Conservation (phyloP, 2,888 invertebrate species). For the Oxyteleia sp. region DNA sequence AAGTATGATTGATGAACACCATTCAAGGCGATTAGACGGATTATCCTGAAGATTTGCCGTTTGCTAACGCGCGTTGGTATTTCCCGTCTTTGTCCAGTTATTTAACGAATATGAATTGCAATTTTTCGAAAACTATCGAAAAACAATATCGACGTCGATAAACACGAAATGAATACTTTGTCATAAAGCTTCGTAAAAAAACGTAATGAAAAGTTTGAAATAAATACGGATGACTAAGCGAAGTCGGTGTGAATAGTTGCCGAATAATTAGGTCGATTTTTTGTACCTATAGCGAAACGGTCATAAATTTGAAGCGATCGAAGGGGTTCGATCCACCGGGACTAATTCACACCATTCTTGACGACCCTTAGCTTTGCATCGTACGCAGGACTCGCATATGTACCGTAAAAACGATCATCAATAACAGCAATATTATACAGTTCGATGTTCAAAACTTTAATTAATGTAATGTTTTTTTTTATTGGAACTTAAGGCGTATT, state of each 20-base stretch:
- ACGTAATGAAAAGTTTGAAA: conserved; percentile 34
- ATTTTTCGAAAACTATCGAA: no score
- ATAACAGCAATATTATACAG: conserved; percentile 19
- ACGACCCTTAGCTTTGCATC: conserved; percentile 73
- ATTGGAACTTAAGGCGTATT: no score
- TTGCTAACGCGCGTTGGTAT: no score
- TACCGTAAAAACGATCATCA: conserved; percentile 34
- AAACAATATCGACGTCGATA: no score
- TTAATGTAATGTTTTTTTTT: no score
- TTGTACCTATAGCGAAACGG: conserved; percentile 53
- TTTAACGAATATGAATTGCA: no score
- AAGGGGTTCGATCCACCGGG: conserved; percentile 80
- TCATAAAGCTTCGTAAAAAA: conserved; percentile 7
- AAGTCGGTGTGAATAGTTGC: conserved; percentile 37
- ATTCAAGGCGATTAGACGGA: no score
- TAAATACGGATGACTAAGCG: conserved; percentile 45
- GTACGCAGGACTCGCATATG: conserved; percentile 35
- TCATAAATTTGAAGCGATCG: conserved; percentile 82
- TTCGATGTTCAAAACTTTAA: conserved; percentile 13
- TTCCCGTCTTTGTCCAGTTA: no score
- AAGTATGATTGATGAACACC: no score
- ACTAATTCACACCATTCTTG: conserved; percentile 82
- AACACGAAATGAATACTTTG: neutral
- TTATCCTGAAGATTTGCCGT: no score
- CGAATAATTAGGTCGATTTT: conserved; percentile 72